Base-by-base conservation (phyloP, 2,888 invertebrate genomes). In the Hydropsyche betteni region DNA sequence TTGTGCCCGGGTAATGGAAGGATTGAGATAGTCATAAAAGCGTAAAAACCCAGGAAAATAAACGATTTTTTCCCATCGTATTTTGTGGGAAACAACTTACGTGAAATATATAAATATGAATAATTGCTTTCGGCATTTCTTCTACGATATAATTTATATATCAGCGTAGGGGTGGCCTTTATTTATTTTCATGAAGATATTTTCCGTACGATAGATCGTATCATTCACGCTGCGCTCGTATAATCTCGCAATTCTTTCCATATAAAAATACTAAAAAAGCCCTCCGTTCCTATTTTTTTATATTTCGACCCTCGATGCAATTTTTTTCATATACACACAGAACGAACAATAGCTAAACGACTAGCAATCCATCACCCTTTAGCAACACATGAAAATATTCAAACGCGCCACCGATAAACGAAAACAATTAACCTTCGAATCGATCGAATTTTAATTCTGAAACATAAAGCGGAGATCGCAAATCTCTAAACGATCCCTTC, bases 141-240 rank as follows among this genome's bases (percentile, higher is more conserved):
- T 61, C 33, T n/a, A 10, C 5, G 24, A 8, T 64, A 64, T 12
- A 64, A 64, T 64, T 64, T 64, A 64, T 61, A 61, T 8, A 24
- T 36, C 34, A 4, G 10, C 44, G 34, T 64, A 36, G n/a, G 64
- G 64, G 64, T 64, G 64, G 36, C 34, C 36, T 64, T 34, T 34
- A 36, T 64, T 8, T 64, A 34, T 64, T 61, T 16, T 58, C 58
- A 58, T 58, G 58, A 58, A 58, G 58, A 58, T 58, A 58, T 58
- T 44, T 16, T 16, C 5, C 64, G 34, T 64, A 6, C 34, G 64
- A 36, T 64, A 64, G 64, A 64, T 64, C 64, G 33, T 64, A 64
- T 64, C 64, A 2, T 64, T 64, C 64, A 64, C 64, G 64, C 36
- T 36, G 64, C n/a, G 34, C 14, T 64, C 64, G 33, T 61, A 55